Percentiles rank a stretch among this genome's conserved stretches.
Conservation (phyloP, 2,113 vertebrate genomes). For the Corythoichthys intestinalis region DNA sequence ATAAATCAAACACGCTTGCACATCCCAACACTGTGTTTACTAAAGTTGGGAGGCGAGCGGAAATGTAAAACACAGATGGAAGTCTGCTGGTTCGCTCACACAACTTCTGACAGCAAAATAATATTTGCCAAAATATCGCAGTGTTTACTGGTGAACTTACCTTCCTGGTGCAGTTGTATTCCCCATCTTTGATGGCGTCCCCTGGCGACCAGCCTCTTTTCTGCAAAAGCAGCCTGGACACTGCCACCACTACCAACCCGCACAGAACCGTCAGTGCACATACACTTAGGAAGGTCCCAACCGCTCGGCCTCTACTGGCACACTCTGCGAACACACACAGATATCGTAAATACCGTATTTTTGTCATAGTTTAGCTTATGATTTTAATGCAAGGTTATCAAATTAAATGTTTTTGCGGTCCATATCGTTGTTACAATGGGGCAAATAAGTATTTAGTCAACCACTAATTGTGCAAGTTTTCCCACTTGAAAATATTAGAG, state of each 20-base stretch:
- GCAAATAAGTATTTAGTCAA: too few species aligned
- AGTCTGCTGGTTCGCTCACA: slow-evolving; percentile 18
- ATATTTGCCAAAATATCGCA: slow-evolving; percentile 14
- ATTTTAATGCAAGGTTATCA: too few species aligned
- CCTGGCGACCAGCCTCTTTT: slow-evolving; percentile 71
- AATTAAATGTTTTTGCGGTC: too few species aligned
- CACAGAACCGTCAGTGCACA: slow-evolving; percentile 89
- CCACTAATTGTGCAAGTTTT: too few species aligned
- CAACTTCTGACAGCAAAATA: neutral
- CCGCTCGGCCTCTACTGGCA: slow-evolving; percentile 75
- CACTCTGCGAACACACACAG: slow-evolving; percentile 73
- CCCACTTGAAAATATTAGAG: too few species aligned
- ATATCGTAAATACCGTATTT: neutral
- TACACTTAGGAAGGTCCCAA: slow-evolving; percentile 88
- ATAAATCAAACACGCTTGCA: slow-evolving; percentile 35
- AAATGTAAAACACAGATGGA: slow-evolving; percentile 61
- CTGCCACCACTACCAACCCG: slow-evolving; percentile 84
- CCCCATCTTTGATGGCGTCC: slow-evolving; percentile 68
- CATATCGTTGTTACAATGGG: too few species aligned
- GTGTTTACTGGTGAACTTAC: slow-evolving; percentile 58
- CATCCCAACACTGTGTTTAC: slow-evolving; percentile 27
- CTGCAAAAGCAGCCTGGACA: slow-evolving; percentile 82
- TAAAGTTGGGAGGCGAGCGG: slow-evolving; percentile 39
- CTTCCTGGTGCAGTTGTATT: slow-evolving; percentile 79
- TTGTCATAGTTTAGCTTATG: too few species aligned